Evolutionary conservation across 2,113 vertebrate genomes (phyloP).

Genomic region (Tachuris rubrigastra): DNA sequence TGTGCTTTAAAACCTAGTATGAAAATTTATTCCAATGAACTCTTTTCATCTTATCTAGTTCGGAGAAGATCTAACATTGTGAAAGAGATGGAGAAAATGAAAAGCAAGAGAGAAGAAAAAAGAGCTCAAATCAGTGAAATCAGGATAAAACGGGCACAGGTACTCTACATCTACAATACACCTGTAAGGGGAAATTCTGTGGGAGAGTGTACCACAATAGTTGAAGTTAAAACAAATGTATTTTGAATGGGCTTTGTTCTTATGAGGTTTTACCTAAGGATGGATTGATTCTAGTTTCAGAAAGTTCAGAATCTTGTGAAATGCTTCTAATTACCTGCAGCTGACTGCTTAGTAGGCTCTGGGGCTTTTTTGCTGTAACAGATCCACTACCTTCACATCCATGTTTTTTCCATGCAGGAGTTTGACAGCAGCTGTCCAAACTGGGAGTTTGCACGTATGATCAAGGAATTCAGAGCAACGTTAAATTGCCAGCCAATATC

Average conservation of each 20-base stretch:
- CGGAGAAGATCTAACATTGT: slow-evolving; percentile 81
- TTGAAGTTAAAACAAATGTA: background rate
- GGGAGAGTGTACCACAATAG: background rate
- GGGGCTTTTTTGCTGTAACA: background rate
- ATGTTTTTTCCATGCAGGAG: slow-evolving; percentile 73
- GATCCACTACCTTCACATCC: background rate
- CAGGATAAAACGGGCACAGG: slow-evolving; percentile 86
- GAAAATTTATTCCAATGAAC: background rate
- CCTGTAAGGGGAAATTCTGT: background rate
- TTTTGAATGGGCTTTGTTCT: background rate
- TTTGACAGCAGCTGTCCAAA: slow-evolving; percentile 83
- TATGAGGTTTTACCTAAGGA: background rate
- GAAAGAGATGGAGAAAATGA: slow-evolving; percentile 82
- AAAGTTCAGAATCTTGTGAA: background rate
- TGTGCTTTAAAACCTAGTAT: background rate
- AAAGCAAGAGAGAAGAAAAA: slow-evolving; percentile 83
- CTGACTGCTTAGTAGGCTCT: background rate
- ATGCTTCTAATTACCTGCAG: background rate
- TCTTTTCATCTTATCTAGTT: slow-evolving; percentile 62
- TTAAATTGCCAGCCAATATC: slow-evolving; percentile 82
- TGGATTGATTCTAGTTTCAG: background rate
- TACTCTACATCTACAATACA: slow-evolving; percentile 25
- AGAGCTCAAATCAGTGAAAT: slow-evolving; percentile 78
- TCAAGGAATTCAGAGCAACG: slow-evolving; percentile 87
- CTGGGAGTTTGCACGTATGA: slow-evolving; percentile 94